Base-by-base conservation (phyloP, 1,140 invertebrate species). In the Heliconius hermathena region DNA sequence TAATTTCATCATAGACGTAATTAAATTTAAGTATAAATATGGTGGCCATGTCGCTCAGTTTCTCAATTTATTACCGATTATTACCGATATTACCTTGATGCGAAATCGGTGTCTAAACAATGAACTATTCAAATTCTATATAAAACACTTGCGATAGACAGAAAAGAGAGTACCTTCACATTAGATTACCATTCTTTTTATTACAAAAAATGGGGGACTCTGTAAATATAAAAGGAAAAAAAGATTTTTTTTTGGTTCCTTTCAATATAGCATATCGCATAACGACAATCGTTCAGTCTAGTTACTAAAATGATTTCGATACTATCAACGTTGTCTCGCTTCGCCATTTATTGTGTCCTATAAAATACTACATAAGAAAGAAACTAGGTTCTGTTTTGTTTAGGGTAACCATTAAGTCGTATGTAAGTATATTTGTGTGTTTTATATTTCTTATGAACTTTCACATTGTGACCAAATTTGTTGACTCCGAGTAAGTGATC, bases 291-390 rank as follows among this genome's bases (percentile, higher is more conserved):
- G 88, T 87, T 84, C 82, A 80, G 87, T 89, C 86, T 90, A 87
- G 87, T 89, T 88, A 86, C 85, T 80, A 84, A 82, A 88, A 88
- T 84, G 81, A 84, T 84, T 84, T 75, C 80, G 77, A 83, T 82
- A 82, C 77, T 80, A 86, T 87, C 82, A 86, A 84, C 80, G 76
- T 82, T 85, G 81, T 83, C 76, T 79, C 82, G 80, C 73, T 81
- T 73, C 81, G 75, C 81, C 79, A 83, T 80, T 81, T 81, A 77
- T 80, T 77, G 74, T 77, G 66, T 26, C 60, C 60, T 66, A 26
- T 66, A 66, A 66, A 66, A 26, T 66, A 29, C n/a, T 66, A n/a
- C 26, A 26, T 66, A 66, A 66, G 60, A 66, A 66, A 66, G 60
- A 66, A 66, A 66, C 26, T 13, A 66, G 60, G 60, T 66, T 76